phyloP scores from a whole-genome alignment of 2,888 invertebrate species.

The Ethmia dodecea region DNA sequence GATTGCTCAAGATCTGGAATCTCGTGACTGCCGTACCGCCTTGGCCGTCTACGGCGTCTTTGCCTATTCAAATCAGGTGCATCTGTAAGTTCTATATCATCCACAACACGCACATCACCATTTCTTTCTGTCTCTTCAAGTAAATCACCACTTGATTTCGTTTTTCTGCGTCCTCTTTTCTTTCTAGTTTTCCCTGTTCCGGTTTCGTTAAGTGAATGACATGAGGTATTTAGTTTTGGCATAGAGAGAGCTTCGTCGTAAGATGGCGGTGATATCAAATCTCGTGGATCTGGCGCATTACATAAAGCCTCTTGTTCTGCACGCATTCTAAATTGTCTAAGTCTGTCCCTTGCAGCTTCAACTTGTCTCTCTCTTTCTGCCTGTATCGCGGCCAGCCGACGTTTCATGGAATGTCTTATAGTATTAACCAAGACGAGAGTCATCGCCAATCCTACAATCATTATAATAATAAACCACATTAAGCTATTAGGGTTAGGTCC shows the following conservation, averaged over 20 bases:
- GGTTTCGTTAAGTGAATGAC: slow-evolving; percentile 72
- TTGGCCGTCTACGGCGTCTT: slow-evolving; percentile 40
- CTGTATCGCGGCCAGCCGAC: slow-evolving; percentile 65
- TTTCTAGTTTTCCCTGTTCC: slow-evolving; percentile 58
- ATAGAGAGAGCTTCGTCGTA: slow-evolving; percentile 87
- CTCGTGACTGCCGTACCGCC: slow-evolving; percentile 64
- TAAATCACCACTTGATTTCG: slow-evolving; percentile 71
- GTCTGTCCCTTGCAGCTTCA: slow-evolving; percentile 76
- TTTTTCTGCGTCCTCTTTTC: slow-evolving; percentile 64
- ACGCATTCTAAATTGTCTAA: slow-evolving; percentile 71
- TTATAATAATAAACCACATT: slow-evolving; percentile 78
- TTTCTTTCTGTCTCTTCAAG: slow-evolving; percentile 65
- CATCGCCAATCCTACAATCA: slow-evolving; percentile 72
- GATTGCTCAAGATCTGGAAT: slow-evolving; percentile 64
- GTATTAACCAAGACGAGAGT: slow-evolving; percentile 73
- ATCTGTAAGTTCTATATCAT: slow-evolving; percentile 49
- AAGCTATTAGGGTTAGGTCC: slow-evolving; percentile 62
- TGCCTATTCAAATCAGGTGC: slow-evolving; percentile 33
- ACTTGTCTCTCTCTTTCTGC: slow-evolving; percentile 75
- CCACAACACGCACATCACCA: slow-evolving; percentile 47
- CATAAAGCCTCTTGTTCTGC: slow-evolving; percentile 73
- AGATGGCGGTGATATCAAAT: slow-evolving; percentile 83
- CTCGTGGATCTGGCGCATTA: slow-evolving; percentile 83
- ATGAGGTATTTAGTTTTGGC: slow-evolving; percentile 81
- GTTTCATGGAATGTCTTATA: slow-evolving; percentile 74